Base-by-base conservation (phyloP, 2,888 invertebrate species). In the Callosobruchus maculatus region DNA sequence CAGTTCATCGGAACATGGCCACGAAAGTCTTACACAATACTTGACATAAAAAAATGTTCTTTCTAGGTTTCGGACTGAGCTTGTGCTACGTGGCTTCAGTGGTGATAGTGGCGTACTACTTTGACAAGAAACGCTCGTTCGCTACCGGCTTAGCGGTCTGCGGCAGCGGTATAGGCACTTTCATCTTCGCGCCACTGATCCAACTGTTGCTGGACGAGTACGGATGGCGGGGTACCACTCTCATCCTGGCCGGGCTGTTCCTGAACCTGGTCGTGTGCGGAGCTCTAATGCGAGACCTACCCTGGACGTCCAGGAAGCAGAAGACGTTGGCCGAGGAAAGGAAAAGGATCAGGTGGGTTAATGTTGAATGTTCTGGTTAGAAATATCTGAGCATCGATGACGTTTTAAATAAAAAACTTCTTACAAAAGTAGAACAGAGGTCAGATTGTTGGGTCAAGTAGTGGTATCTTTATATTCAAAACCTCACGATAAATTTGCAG, bases 41-140 rank as follows among this genome's bases (percentile, higher is more conserved):
- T n/a, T n/a, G n/a, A n/a, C n/a, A n/a, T n/a, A n/a, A n/a, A n/a
- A n/a, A n/a, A n/a, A n/a, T n/a, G n/a, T 49, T 49, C 49, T 49
- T 49, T 49, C 1, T 18, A 49, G 96, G 96, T 2, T 94, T 95
- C 81, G 96, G 96, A 20, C 88, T 96, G 77, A 94, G 95, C 80
- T 88, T 96, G 75, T 95, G 95, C 85, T 96, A 95, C 86, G 95
- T 96, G 72, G 93, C 95, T n/a, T 95, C 96, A 0, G 95, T 96
- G 5, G 96, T 96, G 0, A 94, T 95, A 79, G 96, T 97, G 31
- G 95, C 96, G 0, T 96, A 95, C 85, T 96, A 96, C 85, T 97
- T 97, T 85, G 95, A 96, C 83, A 93, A 93, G 85, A 92, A 90
- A 83, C 90, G 95, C 75, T 95, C 95, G 0, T 90, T 96, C 77